phyloP scores from a whole-genome alignment of 2,797 vertebrate genomes.

The Falco rusticolus region DNA sequence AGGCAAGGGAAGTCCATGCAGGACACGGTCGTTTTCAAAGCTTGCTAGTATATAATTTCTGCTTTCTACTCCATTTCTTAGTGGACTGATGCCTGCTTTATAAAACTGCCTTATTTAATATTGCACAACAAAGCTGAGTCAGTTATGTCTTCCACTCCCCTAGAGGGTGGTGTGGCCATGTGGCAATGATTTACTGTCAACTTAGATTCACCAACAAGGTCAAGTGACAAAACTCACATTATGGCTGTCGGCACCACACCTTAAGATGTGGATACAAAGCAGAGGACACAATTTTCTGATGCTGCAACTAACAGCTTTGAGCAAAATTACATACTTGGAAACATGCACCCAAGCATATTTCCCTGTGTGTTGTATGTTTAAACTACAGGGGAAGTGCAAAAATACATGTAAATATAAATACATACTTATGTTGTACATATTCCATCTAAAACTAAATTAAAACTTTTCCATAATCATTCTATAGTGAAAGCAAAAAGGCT shows the following conservation, averaged over 20 bases:
- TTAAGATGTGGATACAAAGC: conserved; percentile 6
- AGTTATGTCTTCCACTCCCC: background rate
- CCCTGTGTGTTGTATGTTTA: background rate
- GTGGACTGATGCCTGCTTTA: background rate
- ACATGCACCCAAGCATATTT: background rate
- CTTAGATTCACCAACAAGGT: conserved; percentile 18
- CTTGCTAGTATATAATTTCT: background rate
- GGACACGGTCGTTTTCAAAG: background rate
- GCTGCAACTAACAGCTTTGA: background rate
- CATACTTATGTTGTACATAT: background rate
- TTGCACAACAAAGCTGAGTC: background rate
- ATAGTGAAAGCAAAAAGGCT: background rate
- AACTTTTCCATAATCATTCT: background rate
- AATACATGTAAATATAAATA: background rate
- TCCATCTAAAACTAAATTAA: background rate
- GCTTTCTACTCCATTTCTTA: background rate
- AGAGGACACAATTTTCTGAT: background rate
- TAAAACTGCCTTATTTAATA: background rate
- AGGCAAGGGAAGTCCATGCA: background rate
- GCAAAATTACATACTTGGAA: background rate
- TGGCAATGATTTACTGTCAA: background rate
- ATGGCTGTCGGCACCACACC: background rate
- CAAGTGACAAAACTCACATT: conserved; percentile 13
- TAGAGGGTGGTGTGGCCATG: background rate
- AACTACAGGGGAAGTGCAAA: background rate